These are phyloP conservation scores for Incurvaria masculella DNA, from an alignment of 2,888 invertebrate species.

Conservation along the genomic window DNA sequence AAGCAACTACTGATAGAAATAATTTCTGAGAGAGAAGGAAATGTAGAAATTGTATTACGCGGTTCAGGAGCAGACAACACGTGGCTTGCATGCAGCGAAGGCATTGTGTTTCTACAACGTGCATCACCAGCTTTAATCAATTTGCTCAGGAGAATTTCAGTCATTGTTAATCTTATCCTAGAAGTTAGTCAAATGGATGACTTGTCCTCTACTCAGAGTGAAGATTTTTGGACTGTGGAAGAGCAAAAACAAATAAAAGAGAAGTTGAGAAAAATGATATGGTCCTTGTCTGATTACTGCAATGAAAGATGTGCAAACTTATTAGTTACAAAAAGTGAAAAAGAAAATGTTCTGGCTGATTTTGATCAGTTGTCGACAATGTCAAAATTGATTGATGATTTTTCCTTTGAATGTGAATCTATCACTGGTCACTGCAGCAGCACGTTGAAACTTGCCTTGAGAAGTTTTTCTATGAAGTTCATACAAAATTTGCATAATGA, in stretches of 20 bases:
- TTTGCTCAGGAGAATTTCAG: constrained; percentile 70
- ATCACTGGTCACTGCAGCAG: constrained; percentile 74
- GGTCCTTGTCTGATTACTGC: constrained; percentile 85
- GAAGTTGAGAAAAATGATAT: constrained; percentile 73
- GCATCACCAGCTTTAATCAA: constrained; percentile 64
- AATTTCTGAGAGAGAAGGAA: constrained; percentile 43
- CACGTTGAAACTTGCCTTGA: constrained; percentile 76
- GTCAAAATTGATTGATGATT: constrained; percentile 72
- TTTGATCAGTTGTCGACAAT: constrained; percentile 72
- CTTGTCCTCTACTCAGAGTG: constrained; percentile 58
- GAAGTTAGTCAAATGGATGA: constrained; percentile 65
- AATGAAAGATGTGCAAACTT: constrained; percentile 91
- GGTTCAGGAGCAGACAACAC: constrained; percentile 42
- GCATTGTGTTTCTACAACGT: constrained; percentile 64
- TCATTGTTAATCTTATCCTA: constrained; percentile 72
- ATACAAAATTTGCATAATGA: constrained; percentile 89
- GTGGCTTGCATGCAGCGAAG: constrained; percentile 63
- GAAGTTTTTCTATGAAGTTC: constrained; percentile 86
- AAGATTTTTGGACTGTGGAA: constrained; percentile 65
- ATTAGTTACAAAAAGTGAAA: constrained; percentile 73
- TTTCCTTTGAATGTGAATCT: constrained; percentile 71
- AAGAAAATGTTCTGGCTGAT: constrained; percentile 68
- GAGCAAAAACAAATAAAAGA: constrained; percentile 68
- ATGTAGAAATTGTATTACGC: constrained; percentile 43
- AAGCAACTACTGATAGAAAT: constrained; percentile 86